Conservation (phyloP, 2,888 invertebrate species). For the Rhagium mordax region DNA sequence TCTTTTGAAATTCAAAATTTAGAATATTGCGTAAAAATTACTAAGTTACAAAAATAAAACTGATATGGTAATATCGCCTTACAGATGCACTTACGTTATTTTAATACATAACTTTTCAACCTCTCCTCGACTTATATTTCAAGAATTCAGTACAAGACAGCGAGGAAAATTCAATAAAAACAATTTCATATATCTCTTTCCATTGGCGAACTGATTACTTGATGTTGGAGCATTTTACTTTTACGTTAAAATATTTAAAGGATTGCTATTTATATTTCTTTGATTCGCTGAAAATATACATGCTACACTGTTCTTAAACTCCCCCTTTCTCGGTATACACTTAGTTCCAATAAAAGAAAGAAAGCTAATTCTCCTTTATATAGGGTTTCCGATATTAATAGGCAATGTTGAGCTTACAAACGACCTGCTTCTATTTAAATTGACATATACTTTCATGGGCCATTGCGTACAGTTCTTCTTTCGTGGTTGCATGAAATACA, state of each 20-base stretch:
- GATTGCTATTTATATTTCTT: not conserved
- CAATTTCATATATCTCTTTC: too few species aligned
- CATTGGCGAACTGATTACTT: not conserved
- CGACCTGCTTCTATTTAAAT: conserved; percentile 20
- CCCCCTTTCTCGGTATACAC: not conserved
- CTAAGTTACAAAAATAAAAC: too few species aligned
- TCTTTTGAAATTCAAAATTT: too few species aligned
- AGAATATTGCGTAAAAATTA: too few species aligned
- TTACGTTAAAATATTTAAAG: not conserved
- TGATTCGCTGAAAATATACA: not conserved
- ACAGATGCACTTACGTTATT: too few species aligned
- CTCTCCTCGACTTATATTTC: too few species aligned
- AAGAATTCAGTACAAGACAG: too few species aligned
- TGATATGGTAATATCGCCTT: too few species aligned
- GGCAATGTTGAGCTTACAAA: conserved; percentile 8
- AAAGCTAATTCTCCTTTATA: not conserved
- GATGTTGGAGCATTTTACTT: not conserved
- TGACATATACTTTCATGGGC: conserved; percentile 23
- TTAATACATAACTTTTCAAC: too few species aligned
- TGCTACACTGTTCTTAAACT: not conserved
- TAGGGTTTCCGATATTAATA: conserved; percentile 4
- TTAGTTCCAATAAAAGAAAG: conserved; percentile 15
- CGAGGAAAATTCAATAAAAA: too few species aligned
- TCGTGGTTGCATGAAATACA: conserved; percentile 17
- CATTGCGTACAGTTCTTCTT: conserved; percentile 6